Evolutionary conservation across 2,888 invertebrate species (phyloP), one percentile per base, ranked within the genome.

Genomic region (Ferdinandea cuprea): DNA sequence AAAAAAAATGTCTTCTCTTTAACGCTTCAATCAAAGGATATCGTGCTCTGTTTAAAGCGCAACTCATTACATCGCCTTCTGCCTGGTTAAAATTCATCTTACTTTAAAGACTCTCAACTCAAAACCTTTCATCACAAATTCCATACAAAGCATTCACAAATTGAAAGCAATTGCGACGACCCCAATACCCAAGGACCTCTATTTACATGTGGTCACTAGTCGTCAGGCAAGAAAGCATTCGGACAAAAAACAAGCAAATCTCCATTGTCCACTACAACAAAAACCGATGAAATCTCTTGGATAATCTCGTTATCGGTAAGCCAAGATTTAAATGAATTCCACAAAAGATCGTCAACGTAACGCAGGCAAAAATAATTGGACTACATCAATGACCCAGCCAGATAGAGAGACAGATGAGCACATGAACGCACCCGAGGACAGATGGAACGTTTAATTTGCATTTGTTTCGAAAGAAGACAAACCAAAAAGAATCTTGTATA

Each of bases 381-480:
- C 65, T 65, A 44, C 37, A 72, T 52, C 19, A 25, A n/a, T 17
- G 42, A 13, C 37, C 13, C 6, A 13, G 13, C 46, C 37, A 30
- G n/a, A n/a, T n/a, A n/a, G n/a, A n/a, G 28, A 35, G 59, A 68
- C 73, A 58, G 59, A 54, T 59, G 74, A 40, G 28, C 8, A 42
- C 30, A 13, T 63, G 65, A 66, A 54, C 42, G 17, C 68, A 77
- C 69, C 71, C 76, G 77, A 77, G 54, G 81, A 59, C 81, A 81
- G 77, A 81, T 81, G 81, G 61, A 72, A 72, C 58, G 54, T 59
- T 65, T 44, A 71, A 81, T 77, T 81, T 81, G 77, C 81, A 81
- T 77, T 72, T 48, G 35, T 35, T 37, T 11, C 44, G 1, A 19
- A 73, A 37, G 17, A 56, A 50, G 50, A 37, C 11, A 15, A n/a